Evolutionary conservation across 2,113 vertebrate species (phyloP), one percentile per base, ranked within the genome.

Genomic region (Platichthys flesus): DNA sequence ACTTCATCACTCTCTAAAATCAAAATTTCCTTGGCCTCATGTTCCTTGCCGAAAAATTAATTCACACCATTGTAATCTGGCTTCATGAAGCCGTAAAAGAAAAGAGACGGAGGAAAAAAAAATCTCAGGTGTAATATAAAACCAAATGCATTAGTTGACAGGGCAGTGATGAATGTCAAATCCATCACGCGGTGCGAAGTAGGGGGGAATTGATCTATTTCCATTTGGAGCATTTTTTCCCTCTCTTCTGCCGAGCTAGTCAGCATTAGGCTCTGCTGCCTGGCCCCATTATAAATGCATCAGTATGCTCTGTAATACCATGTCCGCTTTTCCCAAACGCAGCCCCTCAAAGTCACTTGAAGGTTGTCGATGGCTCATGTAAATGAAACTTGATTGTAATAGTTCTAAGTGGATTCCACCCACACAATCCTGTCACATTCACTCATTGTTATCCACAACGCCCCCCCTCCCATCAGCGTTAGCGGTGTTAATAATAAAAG

Each of bases 311-410:
- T 18, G 84, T 89, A 91, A 91, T 85, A 83, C 86, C 90, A 69
- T 85, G 90, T 89, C 88, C 82, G 83, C 74, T 82, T 86, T 89
- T 85, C 89, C 89, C 85, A 87, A 90, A 89, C 20, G 88, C 81
- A 76, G 67, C 62, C 86, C 78, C 78, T 31, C 90, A 90, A 91
- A 89, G 92, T 93, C 92, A 90, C 55, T 76, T 88, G 86, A 92
- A 92, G 91, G 92, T 91, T 88, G 89, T 84, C 16, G 60, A 76
- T 58, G 23, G 83, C 86, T 93, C 90, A 92, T 90, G 85, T 85
- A 93, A 91, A 93, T 92, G 82, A 90, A 89, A 88, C 82, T 87
- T 93, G 92, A 93, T 92, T 93, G 89, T 91, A 90, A 91, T 88
- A 89, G 89, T 92, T 92, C 82, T 90, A 88, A 93, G 90, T 92